Evolutionary conservation across 2,888 invertebrate genomes (phyloP).

Genomic region (Andrena bicolor): DNA sequence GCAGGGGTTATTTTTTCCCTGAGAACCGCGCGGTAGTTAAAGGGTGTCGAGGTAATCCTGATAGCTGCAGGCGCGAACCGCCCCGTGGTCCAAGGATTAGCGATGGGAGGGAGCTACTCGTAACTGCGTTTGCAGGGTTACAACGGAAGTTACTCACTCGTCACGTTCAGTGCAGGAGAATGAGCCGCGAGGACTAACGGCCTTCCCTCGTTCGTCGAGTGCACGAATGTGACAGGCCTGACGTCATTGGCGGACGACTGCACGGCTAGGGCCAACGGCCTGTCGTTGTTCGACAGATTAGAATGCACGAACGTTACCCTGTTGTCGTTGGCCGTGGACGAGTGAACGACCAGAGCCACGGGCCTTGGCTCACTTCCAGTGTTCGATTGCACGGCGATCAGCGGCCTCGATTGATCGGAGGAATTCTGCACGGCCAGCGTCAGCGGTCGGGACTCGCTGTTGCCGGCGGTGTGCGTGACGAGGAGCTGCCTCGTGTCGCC

Average conservation of each 20-base stretch:
- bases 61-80: not conserved
- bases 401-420: slow-evolving; percentile 78
- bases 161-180: slow-evolving; percentile 81
- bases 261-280: slow-evolving; percentile 84
- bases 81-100: not conserved
- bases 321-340: slow-evolving; percentile 83
- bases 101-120: not conserved
- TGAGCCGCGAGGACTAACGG: slow-evolving; percentile 82
- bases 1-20: too few relatives aligned
- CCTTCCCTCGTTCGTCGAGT: slow-evolving; percentile 82
- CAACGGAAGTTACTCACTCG: slow-evolving; percentile 76
- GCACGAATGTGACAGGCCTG: slow-evolving; percentile 82
- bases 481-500: slow-evolving; percentile 82
- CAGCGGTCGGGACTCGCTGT: slow-evolving; percentile 80
- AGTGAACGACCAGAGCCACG: slow-evolving; percentile 83
- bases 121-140: not conserved
- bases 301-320: slow-evolving; percentile 84
- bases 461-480: slow-evolving; percentile 80
- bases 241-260: slow-evolving; percentile 82
- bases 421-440: slow-evolving; percentile 80
- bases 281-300: slow-evolving; percentile 82
- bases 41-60: too few relatives aligned
- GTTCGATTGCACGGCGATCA: slow-evolving; percentile 82
- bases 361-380: slow-evolving; percentile 82
- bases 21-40: too few relatives aligned